These are phyloP conservation scores for Ceratina australensis DNA, from an alignment of 1,140 invertebrate species.

Conservation along the genomic window DNA sequence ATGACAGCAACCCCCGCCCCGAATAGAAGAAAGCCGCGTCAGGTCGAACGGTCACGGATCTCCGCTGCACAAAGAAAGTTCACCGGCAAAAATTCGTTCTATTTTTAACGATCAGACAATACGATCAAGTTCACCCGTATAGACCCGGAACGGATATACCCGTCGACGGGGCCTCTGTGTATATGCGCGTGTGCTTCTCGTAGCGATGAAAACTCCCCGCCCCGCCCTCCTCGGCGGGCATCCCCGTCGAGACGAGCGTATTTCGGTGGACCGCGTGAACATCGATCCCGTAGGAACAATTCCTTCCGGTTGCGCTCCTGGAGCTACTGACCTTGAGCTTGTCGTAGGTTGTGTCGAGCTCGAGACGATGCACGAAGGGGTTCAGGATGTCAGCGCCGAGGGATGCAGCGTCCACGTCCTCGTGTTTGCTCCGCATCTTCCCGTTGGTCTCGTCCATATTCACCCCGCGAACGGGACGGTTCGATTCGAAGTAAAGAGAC, in stretches of 20 bases:
- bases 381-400: slow-evolving; percentile 83
- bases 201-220: slow-evolving; percentile 7
- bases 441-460: slow-evolving; percentile 49
- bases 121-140: not conserved
- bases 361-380: slow-evolving; percentile 91
- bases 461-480: not conserved
- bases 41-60: not conserved
- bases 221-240: too few species aligned
- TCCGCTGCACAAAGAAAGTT: not conserved
- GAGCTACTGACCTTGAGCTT: slow-evolving; percentile 88
- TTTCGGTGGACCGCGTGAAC: slow-evolving; percentile 6
- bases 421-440: slow-evolving; percentile 43
- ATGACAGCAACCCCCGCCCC: not conserved
- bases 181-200: not conserved
- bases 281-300: slow-evolving; percentile 46
- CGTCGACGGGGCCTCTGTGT: too few species aligned
- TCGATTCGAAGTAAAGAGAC: not conserved
- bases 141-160: not conserved
- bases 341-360: slow-evolving; percentile 90
- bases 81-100: not conserved
- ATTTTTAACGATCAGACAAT: slow-evolving; percentile 1
- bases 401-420: slow-evolving; percentile 66
- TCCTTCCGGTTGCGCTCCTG: not conserved
- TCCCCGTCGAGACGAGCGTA: not conserved
- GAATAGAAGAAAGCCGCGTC: not conserved